phyloP scores from a whole-genome alignment of 2,113 vertebrate genomes.

The Varanus komodoensis region DNA sequence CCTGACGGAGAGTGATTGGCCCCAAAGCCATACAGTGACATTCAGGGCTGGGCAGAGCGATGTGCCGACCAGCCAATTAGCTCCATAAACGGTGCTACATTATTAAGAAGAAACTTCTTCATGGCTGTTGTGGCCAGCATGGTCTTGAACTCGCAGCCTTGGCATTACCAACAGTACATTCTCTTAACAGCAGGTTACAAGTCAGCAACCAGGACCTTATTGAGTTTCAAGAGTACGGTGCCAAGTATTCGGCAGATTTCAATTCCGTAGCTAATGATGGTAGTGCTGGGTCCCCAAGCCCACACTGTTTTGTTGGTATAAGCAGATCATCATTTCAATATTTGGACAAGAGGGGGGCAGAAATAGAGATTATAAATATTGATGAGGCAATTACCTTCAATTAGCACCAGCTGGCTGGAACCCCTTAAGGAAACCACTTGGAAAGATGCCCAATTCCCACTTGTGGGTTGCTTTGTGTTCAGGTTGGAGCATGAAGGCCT shows the following conservation, averaged over 20 bases:
- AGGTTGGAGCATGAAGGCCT: background rate
- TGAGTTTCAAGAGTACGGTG: too few relatives aligned
- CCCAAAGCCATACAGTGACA: too few relatives aligned
- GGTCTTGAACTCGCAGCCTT: background rate
- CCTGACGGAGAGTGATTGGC: too few relatives aligned
- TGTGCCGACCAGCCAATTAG: too few relatives aligned
- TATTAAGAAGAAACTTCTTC: too few relatives aligned
- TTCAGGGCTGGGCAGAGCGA: too few relatives aligned
- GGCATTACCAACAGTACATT: background rate
- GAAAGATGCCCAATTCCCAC: background rate
- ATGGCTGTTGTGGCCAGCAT: background rate
- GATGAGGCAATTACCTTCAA: constrained; percentile 1
- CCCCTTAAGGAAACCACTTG: background rate
- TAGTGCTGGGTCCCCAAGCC: background rate
- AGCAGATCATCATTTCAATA: background rate
- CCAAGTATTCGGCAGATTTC: background rate
- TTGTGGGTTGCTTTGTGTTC: background rate
- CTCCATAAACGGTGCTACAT: too few relatives aligned
- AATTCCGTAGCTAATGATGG: background rate
- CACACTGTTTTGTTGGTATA: background rate
- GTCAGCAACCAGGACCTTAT: too few relatives aligned
- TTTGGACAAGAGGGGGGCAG: background rate
- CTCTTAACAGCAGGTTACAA: too few relatives aligned
- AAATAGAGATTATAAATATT: background rate
- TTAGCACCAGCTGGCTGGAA: constrained; percentile 1